Base-by-base conservation (phyloP, 2,888 invertebrate species). In the Drosophila lutescens region DNA sequence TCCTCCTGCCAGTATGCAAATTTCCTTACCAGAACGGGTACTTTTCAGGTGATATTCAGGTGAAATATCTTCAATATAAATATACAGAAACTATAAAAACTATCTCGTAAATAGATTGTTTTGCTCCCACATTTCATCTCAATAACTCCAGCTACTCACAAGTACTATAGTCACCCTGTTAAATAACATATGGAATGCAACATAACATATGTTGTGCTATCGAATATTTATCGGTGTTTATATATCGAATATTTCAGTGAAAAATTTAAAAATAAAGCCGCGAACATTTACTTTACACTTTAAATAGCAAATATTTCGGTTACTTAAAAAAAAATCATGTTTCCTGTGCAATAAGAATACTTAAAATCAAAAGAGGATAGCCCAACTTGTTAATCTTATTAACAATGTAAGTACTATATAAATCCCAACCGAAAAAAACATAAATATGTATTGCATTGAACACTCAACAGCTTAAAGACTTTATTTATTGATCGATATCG, bases 401-500 rank as follows among this genome's bases (percentile, higher is more conserved):
- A 26, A 26, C 26, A 26, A 26, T 26, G 26, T 26, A 26, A 3
- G 5, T 1, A 26, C 26, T 26, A 26, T 26, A 6, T 26, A 3
- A 26, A 13, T 1, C 13, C 47, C 30, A 12, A 9, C 15, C 12
- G n/a, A 59, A 36, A 34, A 4, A 44, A 12, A 54, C 30, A 13
- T 9, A 23, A 15, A 26, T 9, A 15, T 32, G 73, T 77, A 76
- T 88, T 81, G 77, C 77, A 87, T 85, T 86, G 78, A 86, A 86
- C 89, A 85, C 85, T 88, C 86, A 86, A 86, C 89, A 80, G 87
- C 70, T 80, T 87, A 88, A 88, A 81, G 82, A 87, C 70, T 86
- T 86, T 86, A 85, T 85, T 86, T 81, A 86, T 77, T 79, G 73
- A 80, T 80, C 82, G 85, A 60, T 83, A 80, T 86, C 87, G 78